phyloP scores from a whole-genome alignment of 2,797 vertebrate species.

The Micromesistius poutassou region DNA sequence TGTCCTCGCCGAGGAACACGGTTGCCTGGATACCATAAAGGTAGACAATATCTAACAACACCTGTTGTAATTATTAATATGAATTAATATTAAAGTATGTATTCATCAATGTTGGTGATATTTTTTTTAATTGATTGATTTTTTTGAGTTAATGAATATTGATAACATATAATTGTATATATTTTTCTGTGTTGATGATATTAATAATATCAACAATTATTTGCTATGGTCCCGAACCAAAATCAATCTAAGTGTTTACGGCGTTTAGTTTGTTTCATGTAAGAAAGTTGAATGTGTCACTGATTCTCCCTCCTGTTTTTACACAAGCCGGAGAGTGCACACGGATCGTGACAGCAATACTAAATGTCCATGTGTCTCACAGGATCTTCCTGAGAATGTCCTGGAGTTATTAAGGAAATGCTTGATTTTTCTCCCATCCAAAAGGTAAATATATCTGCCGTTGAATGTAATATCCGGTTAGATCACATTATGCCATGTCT shows the following conservation, averaged over 20 bases:
- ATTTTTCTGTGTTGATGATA: background rate
- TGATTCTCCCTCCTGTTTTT: background rate
- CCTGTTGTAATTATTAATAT: background rate
- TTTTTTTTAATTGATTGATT: too few species aligned
- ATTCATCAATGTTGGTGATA: background rate
- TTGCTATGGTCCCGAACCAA: background rate
- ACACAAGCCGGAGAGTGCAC: background rate
- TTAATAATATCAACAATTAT: background rate
- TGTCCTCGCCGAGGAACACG: slow-evolving; percentile 93
- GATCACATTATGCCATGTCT: slow-evolving; percentile 15
- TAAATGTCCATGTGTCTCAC: slow-evolving; percentile 27
- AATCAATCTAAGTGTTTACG: background rate
- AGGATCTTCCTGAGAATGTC: slow-evolving; percentile 85
- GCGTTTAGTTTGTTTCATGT: background rate
- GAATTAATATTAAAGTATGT: background rate
- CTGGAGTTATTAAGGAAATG: slow-evolving; percentile 86
- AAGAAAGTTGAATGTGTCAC: background rate
- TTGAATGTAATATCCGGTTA: slow-evolving; percentile 26
- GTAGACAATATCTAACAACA: slow-evolving; percentile 61
- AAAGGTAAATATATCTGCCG: slow-evolving; percentile 74
- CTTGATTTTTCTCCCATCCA: slow-evolving; percentile 88
- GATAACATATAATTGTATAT: background rate
- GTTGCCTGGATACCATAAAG: slow-evolving; percentile 88
- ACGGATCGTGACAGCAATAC: slow-evolving; percentile 16
- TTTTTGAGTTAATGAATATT: background rate